A percentile compares a stretch with the other conserved stretches of the same genome.
Conservation (phyloP, 2,888 invertebrate species). For the Hypolimnas misippus region DNA sequence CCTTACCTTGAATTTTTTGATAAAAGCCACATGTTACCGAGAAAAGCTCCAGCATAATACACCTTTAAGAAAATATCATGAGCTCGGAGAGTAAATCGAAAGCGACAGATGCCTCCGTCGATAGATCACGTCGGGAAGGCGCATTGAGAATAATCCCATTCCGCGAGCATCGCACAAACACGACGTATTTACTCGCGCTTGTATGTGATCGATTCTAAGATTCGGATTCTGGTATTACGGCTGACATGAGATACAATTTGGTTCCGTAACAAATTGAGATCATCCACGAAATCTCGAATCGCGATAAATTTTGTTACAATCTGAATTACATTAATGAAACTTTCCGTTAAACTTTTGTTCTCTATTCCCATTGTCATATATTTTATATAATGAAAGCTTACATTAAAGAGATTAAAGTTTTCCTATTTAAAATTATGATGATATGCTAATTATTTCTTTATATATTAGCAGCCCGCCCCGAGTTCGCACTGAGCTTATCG, state of each 20-base stretch:
- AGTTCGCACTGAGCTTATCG: too few species aligned
- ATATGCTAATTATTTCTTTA: too few species aligned
- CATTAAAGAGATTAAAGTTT: too few species aligned
- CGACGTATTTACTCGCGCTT: slow-evolving; percentile 32
- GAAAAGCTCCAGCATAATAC: not conserved
- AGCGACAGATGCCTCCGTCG: slow-evolving; percentile 23
- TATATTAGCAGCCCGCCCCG: too few species aligned
- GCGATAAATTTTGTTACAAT: slow-evolving; percentile 20
- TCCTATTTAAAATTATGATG: too few species aligned
- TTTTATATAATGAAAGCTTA: too few species aligned
- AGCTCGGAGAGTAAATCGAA: slow-evolving; percentile 16
- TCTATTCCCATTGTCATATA: too few species aligned
- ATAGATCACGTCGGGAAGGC: slow-evolving; percentile 34
- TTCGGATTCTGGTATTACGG: slow-evolving; percentile 22
- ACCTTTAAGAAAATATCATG: slow-evolving; percentile 8
- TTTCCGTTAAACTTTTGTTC: too few species aligned
- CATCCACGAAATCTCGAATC: slow-evolving; percentile 15
- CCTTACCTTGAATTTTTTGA: too few species aligned
- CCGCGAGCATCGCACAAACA: slow-evolving; percentile 35
- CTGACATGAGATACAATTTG: slow-evolving; percentile 23
- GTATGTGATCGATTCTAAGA: slow-evolving; percentile 33
- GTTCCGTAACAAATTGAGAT: slow-evolving; percentile 22
- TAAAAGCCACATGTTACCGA: too few species aligned
- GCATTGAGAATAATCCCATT: slow-evolving; percentile 37
- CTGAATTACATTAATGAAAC: not conserved